Evolutionary conservation across 2,888 invertebrate species (phyloP).

Genomic region (Pterobdella sp.): DNA sequence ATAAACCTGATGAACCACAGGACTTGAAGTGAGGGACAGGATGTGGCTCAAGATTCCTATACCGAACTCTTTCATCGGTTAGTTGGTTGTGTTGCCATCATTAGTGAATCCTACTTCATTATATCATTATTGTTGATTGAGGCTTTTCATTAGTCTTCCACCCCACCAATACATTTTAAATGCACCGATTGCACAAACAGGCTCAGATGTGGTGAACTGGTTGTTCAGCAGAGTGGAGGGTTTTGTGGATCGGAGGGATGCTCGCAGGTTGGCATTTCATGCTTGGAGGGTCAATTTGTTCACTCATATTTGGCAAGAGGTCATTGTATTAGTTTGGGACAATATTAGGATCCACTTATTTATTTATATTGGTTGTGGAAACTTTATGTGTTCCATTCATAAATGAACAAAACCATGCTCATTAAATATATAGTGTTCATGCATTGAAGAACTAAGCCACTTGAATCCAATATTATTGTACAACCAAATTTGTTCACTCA

Average conservation of each 20-base stretch:
- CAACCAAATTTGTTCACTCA: too few relatives aligned
- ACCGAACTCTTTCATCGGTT: conserved; percentile 92
- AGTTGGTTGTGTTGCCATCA: not conserved
- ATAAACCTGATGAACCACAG: not conserved
- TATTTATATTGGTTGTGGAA: not conserved
- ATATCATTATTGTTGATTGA: too few relatives aligned
- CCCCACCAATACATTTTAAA: too few relatives aligned
- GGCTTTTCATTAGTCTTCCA: too few relatives aligned
- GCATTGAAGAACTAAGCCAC: too few relatives aligned
- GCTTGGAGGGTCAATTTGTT: too few relatives aligned
- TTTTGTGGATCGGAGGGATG: conserved; percentile 83
- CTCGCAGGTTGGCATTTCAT: conserved; percentile 54
- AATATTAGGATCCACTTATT: not conserved
- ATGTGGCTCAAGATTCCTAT: conserved; percentile 99
- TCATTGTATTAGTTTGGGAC: not conserved
- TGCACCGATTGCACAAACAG: conserved; percentile 46
- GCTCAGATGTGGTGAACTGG: conserved; percentile 90
- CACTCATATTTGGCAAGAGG: not conserved
- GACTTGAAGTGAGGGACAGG: conserved; percentile 83
- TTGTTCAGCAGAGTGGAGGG: conserved; percentile 87
- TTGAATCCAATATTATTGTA: too few relatives aligned
- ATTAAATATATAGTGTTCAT: too few relatives aligned
- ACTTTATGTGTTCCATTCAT: not conserved
- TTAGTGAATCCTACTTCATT: not conserved
- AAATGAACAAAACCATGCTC: not conserved